Base-by-base conservation (phyloP, 2,797 vertebrate genomes). In the Sebastes itinus region DNA sequence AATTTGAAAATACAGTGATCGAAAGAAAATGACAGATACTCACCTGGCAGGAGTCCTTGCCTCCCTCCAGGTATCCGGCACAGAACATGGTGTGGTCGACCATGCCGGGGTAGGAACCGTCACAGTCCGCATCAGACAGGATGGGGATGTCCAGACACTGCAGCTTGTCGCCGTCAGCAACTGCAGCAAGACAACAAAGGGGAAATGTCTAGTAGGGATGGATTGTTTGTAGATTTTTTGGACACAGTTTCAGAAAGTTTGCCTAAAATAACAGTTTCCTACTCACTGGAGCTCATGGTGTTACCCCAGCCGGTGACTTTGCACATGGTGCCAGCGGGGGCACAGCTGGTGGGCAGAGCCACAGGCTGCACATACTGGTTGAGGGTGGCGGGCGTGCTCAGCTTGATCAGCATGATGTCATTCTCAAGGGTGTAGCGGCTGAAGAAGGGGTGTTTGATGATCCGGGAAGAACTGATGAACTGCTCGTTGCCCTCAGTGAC, bases 371-470 rank as follows among this genome's bases (percentile, higher is more conserved):
- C 95, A 1, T 92, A 91, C 1, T 9, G 0, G 77, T 90, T 97
- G 81, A 97, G 71, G 23, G 1, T 49, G 68, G 96, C 96, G 1
- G 96, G 71, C 2, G 10, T 42, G 81, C 93, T 88, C 82, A 98
- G 91, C 88, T 95, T 96, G 91, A 98, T 94, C 90, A 97, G 95
- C 96, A 97, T 97, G 88, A 97, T 90, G 92, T 98, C 97, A 3
- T 96, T 97, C 93, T 96, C 32, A 7, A 97, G 88, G 5, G 35
- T 86, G 2, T 6, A 64, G 27, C 86, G 0, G 32, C 56, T 88
- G 46, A 85, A 96, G 12, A 58, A 59, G 49, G 95, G 88, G 83
- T 97, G 91, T 16, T 74, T 90, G 86, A 97, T 93, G 77, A 97
- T 82, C 59, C 84, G 83, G 42, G 86, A 62, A 2, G 96, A 92